These are phyloP conservation scores for Paracentrotus lividus DNA, from an alignment of 53 echinoderm and acorn worm species.

Conservation along the genomic window DNA sequence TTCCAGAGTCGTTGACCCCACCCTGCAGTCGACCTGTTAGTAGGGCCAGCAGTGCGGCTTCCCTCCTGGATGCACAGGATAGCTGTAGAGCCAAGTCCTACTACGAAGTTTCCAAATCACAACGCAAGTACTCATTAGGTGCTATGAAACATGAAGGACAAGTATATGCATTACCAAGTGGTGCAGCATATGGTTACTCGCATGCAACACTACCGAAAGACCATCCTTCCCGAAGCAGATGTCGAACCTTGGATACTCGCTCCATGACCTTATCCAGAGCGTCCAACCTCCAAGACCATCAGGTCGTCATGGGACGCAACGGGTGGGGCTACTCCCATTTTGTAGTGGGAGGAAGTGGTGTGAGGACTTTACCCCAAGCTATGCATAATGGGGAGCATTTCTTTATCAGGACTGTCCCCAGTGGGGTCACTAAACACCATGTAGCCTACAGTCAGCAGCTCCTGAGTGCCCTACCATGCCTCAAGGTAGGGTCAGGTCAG, in stretches of 20 bases:
- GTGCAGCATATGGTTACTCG: conserved; percentile 55
- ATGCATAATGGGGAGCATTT: conserved; percentile 72
- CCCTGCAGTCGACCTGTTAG: conserved; percentile 68
- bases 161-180: conserved; percentile 29
- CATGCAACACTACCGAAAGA: conserved; percentile 59
- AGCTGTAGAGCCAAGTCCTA: conserved; percentile 42
- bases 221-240: conserved; percentile 43
- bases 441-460: conserved; percentile 76
- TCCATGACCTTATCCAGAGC: conserved; percentile 60
- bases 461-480: conserved; percentile 69
- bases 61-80: conserved; percentile 64
- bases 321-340: conserved; percentile 69
- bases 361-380: conserved; percentile 55
- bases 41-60: conserved; percentile 69
- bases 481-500: conserved; percentile 76
- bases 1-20: conserved; percentile 67
- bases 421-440: conserved; percentile 80
- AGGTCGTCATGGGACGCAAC: conserved; percentile 61
- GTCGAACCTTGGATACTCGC: conserved; percentile 61
- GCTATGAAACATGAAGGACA: conserved; percentile 64
- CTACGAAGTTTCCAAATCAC: conserved; percentile 17
- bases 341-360: conserved; percentile 5
- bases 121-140: conserved; percentile 63
- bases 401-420: conserved; percentile 68
- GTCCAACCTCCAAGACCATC: conserved; percentile 58